Conservation (phyloP, 1,140 invertebrate species). For the Andrena cerasifolii region DNA sequence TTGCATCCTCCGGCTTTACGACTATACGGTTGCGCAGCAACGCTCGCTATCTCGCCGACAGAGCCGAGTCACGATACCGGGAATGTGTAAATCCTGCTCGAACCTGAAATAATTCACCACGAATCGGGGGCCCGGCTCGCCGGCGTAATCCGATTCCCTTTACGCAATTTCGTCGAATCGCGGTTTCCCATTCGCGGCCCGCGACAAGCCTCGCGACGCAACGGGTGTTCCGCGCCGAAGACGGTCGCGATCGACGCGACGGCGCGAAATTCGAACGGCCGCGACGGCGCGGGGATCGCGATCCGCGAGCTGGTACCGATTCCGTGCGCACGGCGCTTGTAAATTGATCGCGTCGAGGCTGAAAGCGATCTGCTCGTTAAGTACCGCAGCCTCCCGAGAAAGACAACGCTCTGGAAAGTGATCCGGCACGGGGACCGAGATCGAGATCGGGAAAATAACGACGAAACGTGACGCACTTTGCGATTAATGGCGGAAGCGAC, state of each 20-base stretch:
- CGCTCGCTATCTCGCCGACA: background rate
- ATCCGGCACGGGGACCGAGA: slow-evolving; percentile 43
- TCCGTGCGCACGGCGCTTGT: slow-evolving; percentile 38
- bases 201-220: slow-evolving; percentile 45
- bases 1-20: background rate
- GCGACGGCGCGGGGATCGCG: background rate
- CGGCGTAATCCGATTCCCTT: slow-evolving; percentile 67
- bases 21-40: background rate
- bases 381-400: slow-evolving; percentile 42
- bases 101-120: slow-evolving; percentile 61
- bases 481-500: slow-evolving; percentile 60
- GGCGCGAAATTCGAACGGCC: slow-evolving; percentile 19
- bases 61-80: slow-evolving; percentile 2
- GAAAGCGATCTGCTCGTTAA: slow-evolving; percentile 69
- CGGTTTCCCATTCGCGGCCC: slow-evolving; percentile 46
- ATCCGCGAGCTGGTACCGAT: slow-evolving; percentile 27
- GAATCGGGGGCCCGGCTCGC: slow-evolving; percentile 39
- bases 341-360: slow-evolving; percentile 60
- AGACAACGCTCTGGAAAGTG: slow-evolving; percentile 53
- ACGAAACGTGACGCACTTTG: slow-evolving; percentile 51
- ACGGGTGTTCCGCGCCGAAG: slow-evolving; percentile 53
- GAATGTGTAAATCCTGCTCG: slow-evolving; percentile 32
- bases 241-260: slow-evolving; percentile 10
- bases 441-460: slow-evolving; percentile 66
- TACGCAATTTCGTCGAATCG: slow-evolving; percentile 67